Conservation (phyloP, 2,797 vertebrate species). For the Pipistrellus pygmaeus region DNA sequence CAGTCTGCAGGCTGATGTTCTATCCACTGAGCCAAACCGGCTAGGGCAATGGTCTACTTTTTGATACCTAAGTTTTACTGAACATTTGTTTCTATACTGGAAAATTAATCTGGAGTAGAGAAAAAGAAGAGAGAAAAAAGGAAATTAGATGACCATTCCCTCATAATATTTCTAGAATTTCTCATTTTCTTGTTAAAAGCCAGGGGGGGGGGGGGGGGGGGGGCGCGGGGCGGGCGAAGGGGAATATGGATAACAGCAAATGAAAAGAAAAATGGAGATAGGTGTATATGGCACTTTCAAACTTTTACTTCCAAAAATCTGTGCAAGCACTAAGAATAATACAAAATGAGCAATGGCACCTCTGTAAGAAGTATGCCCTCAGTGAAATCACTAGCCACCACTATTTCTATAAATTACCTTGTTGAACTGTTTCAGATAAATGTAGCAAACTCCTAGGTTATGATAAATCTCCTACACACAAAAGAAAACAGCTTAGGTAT, state of each 20-base stretch:
- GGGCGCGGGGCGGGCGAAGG: too few relatives aligned
- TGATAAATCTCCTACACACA: conserved; percentile 94
- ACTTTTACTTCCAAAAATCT: conserved; percentile 7
- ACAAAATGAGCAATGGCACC: not conserved
- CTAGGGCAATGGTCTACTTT: not conserved
- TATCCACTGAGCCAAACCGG: not conserved
- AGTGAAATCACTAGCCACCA: not conserved
- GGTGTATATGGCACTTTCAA: not conserved
- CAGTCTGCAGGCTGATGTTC: not conserved
- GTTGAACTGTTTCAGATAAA: conserved; percentile 96
- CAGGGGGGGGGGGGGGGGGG: not conserved
- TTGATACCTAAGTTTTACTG: not conserved
- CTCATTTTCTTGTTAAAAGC: conserved; percentile 55
- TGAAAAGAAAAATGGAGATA: conserved; percentile 23
- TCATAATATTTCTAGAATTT: conserved; percentile 5
- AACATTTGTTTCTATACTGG: conserved; percentile 33
- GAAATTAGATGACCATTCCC: not conserved
- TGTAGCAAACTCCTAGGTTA: conserved; percentile 96
- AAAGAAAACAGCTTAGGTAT: not conserved
- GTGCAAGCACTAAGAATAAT: not conserved
- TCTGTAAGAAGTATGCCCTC: not conserved
- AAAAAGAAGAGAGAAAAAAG: not conserved
- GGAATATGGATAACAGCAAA: conserved; percentile 5
- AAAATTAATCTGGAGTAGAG: conserved; percentile 15
- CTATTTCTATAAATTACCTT: conserved; percentile 89